phyloP scores from a whole-genome alignment of 2,888 invertebrate genomes.

The Epinotia demarniana region DNA sequence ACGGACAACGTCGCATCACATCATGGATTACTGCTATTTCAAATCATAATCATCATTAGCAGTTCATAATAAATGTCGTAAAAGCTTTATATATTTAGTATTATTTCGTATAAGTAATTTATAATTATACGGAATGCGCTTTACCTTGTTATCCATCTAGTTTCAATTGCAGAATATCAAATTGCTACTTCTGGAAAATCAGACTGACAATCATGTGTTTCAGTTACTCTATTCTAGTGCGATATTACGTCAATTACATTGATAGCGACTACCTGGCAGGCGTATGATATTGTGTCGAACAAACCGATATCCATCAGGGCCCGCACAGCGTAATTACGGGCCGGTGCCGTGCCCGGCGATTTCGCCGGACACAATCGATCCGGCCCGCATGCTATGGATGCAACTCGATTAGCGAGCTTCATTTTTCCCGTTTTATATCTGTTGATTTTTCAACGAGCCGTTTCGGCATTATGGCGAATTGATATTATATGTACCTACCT shows the following conservation, averaged over 20 bases:
- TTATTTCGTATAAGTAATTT: too few relatives aligned
- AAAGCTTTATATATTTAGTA: too few relatives aligned
- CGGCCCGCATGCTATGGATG: conserved; percentile 23
- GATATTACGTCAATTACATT: conserved; percentile 6
- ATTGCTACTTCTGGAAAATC: too few relatives aligned
- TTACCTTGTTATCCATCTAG: too few relatives aligned
- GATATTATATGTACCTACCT: too few relatives aligned
- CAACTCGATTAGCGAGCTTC: conserved; percentile 12
- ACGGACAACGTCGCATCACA: too few relatives aligned
- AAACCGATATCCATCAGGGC: conserved; percentile 41
- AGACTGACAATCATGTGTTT: background rate
- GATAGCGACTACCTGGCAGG: conserved; percentile 24
- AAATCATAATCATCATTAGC: too few relatives aligned
- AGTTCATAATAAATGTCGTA: too few relatives aligned
- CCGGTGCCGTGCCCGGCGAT: conserved; percentile 6
- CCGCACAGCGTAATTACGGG: conserved; percentile 39
- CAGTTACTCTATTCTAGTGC: background rate
- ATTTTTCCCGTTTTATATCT: conserved; percentile 1
- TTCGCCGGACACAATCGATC: conserved; percentile 39
- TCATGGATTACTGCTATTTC: too few relatives aligned
- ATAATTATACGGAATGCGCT: too few relatives aligned
- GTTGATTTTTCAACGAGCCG: background rate
- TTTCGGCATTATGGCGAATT: background rate
- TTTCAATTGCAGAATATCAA: too few relatives aligned
- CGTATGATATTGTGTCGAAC: conserved; percentile 28